A percentile compares a stretch with the other conserved stretches of the same genome.
Conservation (phyloP, 2,888 invertebrate species). For the Drosophila paucipuncta region DNA sequence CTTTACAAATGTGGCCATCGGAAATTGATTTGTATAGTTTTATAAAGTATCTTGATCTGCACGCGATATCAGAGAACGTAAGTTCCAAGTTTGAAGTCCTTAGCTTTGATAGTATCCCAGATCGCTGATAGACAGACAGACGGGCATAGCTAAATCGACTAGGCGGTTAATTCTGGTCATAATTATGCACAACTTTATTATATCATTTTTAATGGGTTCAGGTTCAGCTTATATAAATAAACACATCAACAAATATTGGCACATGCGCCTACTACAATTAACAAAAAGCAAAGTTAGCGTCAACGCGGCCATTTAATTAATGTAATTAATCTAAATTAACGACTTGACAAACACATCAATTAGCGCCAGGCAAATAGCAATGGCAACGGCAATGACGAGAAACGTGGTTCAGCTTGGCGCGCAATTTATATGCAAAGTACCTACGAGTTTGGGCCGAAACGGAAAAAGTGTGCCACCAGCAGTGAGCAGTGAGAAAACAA, state of each 20-base stretch:
- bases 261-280: conserved; percentile 32
- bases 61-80: neutral
- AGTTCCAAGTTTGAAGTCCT: neutral
- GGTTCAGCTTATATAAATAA: neutral
- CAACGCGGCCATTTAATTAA: conserved; percentile 71
- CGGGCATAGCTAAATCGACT: neutral
- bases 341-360: conserved; percentile 83
- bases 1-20: neutral
- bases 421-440: conserved; percentile 77
- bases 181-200: neutral
- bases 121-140: neutral
- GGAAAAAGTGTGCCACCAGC: conserved; percentile 32
- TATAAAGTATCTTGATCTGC: neutral
- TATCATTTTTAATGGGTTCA: neutral
- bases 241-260: conserved; percentile 10
- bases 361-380: conserved; percentile 51
- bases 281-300: conserved; percentile 29
- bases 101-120: neutral
- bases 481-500: conserved; percentile 59
- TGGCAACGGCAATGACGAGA: conserved; percentile 17
- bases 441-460: conserved; percentile 48
- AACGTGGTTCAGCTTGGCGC: conserved; percentile 19
- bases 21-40: neutral
- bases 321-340: conserved; percentile 83
- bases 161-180: neutral